Evolutionary conservation across 2,113 vertebrate genomes (phyloP).

Genomic region (Ciconia stormi): DNA sequence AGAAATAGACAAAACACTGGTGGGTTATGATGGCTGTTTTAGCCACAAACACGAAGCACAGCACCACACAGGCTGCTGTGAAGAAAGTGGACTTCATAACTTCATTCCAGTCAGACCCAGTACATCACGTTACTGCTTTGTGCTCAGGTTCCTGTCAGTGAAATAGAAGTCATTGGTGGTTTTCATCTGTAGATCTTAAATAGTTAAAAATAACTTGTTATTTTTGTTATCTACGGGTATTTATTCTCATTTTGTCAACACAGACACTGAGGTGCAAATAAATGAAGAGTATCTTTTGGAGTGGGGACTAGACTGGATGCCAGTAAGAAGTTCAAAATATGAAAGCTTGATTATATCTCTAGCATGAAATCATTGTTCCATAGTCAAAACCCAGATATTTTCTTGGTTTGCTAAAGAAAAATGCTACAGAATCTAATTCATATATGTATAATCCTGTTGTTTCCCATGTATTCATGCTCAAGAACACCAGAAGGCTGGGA

Average conservation of each 20-base stretch:
- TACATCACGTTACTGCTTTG: background rate
- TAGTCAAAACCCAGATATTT: background rate
- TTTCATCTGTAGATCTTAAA: background rate
- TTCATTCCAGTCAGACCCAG: background rate
- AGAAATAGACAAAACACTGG: background rate
- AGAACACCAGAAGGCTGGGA: background rate
- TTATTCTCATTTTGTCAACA: background rate
- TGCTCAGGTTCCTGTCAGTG: background rate
- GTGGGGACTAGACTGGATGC: background rate
- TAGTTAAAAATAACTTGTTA: background rate
- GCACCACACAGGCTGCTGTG: background rate
- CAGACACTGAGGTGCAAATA: background rate
- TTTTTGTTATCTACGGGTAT: background rate
- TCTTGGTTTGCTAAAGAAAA: background rate
- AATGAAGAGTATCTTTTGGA: background rate
- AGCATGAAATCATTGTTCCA: background rate
- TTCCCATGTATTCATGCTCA: background rate
- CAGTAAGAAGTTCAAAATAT: background rate
- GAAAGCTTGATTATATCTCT: background rate
- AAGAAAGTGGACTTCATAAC: background rate
- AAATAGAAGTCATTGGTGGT: background rate
- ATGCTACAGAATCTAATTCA: background rate
- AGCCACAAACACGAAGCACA: background rate
- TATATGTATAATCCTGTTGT: background rate
- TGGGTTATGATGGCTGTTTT: background rate